Evolutionary conservation across 2,888 invertebrate genomes (phyloP).

Genomic region (Drosophila basisetae): DNA sequence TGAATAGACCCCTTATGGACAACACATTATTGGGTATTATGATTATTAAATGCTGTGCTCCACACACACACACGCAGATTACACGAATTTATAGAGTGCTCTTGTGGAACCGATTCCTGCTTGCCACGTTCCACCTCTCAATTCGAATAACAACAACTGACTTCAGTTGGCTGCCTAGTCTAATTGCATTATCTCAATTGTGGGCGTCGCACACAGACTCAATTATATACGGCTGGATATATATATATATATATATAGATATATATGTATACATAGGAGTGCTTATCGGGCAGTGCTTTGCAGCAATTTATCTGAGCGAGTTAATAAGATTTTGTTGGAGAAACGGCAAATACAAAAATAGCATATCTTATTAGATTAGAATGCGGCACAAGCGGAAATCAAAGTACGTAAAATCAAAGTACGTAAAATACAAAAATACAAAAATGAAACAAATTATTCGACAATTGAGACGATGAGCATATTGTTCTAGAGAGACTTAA

Average conservation of each 20-base stretch:
- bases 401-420: conserved; percentile 8
- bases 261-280: conserved; percentile 6
- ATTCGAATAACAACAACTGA: conserved; percentile 32
- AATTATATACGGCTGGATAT: conserved; percentile 42
- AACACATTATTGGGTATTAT: background rate
- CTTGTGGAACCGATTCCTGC: background rate
- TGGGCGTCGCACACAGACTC: conserved; percentile 57
- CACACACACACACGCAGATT: background rate
- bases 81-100: background rate
- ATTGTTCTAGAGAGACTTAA: background rate
- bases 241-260: conserved; percentile 8
- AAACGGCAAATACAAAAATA: conserved; percentile 37
- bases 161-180: conserved; percentile 40
- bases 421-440: background rate
- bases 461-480: background rate
- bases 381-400: conserved; percentile 45
- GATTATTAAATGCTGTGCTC: background rate
- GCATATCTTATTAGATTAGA: conserved; percentile 61
- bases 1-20: background rate
- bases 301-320: conserved; percentile 17
- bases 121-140: conserved; percentile 4
- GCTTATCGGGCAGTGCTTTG: conserved; percentile 49
- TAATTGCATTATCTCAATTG: conserved; percentile 71
- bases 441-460: background rate
- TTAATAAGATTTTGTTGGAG: conserved; percentile 48